Conservation (phyloP, 2,888 invertebrate genomes). For the Ophioninae sp. region DNA sequence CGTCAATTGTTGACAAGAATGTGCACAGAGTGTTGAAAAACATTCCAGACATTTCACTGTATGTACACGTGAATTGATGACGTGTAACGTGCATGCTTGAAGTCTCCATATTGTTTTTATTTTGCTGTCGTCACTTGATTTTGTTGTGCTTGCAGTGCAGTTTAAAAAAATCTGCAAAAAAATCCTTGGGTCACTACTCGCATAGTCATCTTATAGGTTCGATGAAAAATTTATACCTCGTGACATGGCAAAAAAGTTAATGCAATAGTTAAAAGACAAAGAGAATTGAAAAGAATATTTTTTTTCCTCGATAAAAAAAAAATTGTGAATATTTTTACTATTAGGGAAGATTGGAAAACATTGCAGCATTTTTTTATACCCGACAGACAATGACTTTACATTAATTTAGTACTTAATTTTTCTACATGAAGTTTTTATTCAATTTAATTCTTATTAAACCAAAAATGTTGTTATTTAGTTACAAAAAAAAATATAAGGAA, state of each 20-base stretch:
- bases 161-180: neutral
- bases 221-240: no score
- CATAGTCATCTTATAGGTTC: neutral
- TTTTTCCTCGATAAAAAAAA: no score
- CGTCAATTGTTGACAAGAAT: no score
- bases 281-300: neutral
- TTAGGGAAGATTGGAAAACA: no score
- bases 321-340: neutral
- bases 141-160: slow-evolving; percentile 13
- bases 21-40: no score
- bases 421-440: no score
- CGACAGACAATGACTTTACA: no score
- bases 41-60: slow-evolving; percentile 1
- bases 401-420: no score
- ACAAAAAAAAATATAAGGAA: neutral
- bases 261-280: neutral
- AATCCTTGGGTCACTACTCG: neutral
- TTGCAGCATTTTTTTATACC: no score
- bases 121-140: slow-evolving; percentile 2
- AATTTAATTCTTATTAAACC: neutral
- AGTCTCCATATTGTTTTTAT: slow-evolving; percentile 10
- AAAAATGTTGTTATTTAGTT: neutral
- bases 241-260: neutral
- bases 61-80: neutral
- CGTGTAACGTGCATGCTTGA: no score